These are phyloP conservation scores for Hemicordylus capensis DNA, from an alignment of 2,113 vertebrate species.

Conservation along the genomic window DNA sequence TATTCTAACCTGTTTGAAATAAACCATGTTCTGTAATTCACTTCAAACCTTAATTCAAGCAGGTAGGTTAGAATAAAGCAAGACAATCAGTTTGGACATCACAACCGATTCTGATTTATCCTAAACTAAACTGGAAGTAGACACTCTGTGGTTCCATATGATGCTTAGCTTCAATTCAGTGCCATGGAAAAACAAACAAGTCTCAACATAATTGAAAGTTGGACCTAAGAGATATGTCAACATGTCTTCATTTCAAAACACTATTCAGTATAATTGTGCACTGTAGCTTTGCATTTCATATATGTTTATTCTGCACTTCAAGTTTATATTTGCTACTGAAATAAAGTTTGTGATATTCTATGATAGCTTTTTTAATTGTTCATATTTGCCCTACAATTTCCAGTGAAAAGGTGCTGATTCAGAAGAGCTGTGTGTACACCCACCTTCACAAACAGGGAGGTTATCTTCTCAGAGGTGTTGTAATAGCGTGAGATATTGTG, in stretches of 20 bases:
- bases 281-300: neutral
- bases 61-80: too few species aligned
- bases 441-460: slow-evolving; percentile 94
- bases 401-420: neutral
- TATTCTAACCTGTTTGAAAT: too few species aligned
- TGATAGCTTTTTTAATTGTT: neutral
- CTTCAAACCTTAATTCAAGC: too few species aligned
- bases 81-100: too few species aligned
- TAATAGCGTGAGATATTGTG: slow-evolving; percentile 91
- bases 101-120: too few species aligned
- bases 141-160: too few species aligned
- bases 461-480: slow-evolving; percentile 94
- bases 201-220: neutral
- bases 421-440: neutral
- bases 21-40: too few species aligned
- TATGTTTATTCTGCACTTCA: neutral
- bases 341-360: neutral
- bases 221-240: neutral
- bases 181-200: neutral
- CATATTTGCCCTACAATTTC: neutral
- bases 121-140: too few species aligned
- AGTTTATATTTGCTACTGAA: neutral
- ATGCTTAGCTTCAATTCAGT: too few species aligned
- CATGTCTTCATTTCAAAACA: neutral
- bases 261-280: neutral